Percentiles rank a stretch among this genome's conserved stretches.
phyloP scores from a whole-genome alignment of 2,888 invertebrate species.

The Allacma fusca region DNA sequence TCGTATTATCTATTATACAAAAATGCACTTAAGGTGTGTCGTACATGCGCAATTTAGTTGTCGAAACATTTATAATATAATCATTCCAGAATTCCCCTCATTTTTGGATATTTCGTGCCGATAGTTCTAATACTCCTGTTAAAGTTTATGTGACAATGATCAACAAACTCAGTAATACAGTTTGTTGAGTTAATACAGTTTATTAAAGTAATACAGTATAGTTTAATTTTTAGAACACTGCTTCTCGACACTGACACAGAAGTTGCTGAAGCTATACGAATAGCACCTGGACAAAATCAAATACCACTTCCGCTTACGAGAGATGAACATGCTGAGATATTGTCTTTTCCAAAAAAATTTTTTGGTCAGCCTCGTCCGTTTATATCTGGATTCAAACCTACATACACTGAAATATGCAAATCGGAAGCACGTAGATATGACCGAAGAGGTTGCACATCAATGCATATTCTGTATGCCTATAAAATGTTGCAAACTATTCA shows the following conservation, averaged over 20 bases:
- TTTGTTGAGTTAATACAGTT: too few relatives aligned
- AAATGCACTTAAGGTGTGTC: too few relatives aligned
- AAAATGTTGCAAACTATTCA: not conserved
- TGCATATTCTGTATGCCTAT: constrained; percentile 23
- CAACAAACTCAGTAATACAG: too few relatives aligned
- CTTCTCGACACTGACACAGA: not conserved
- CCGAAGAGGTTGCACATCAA: constrained; percentile 24
- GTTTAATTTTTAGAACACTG: too few relatives aligned
- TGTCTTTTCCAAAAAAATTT: constrained; percentile 52
- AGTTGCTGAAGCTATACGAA: not conserved
- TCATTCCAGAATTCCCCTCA: too few relatives aligned
- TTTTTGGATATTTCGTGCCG: too few relatives aligned
- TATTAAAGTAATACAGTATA: too few relatives aligned
- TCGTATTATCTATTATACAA: too few relatives aligned
- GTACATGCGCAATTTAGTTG: too few relatives aligned
- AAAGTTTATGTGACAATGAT: too few relatives aligned
- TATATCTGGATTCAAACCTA: constrained; percentile 20
- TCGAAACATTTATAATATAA: too few relatives aligned
- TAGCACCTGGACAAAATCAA: constrained; percentile 49
- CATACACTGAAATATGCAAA: constrained; percentile 45
- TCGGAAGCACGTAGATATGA: constrained; percentile 46
- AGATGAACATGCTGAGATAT: constrained; percentile 44
- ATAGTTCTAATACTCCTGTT: too few relatives aligned
- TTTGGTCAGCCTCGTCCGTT: constrained; percentile 38
- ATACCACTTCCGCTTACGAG: constrained; percentile 33